Base-by-base conservation (phyloP, 2,888 invertebrate species). In the Tortrix viridana region DNA sequence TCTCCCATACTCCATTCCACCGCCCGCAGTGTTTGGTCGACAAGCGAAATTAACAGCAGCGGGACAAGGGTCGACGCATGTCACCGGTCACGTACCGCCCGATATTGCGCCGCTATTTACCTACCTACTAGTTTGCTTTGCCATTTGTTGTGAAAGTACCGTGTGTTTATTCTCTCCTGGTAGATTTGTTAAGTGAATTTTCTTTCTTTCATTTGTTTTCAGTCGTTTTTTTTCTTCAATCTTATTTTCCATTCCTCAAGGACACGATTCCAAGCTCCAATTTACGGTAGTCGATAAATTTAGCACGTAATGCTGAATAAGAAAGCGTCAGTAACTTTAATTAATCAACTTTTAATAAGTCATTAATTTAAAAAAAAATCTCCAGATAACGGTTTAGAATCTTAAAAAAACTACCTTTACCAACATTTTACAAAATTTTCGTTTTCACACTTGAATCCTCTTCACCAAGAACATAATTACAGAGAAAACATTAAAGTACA, bases 11-110 rank as follows among this genome's bases (percentile, higher is more conserved):
- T 59, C 57, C 26, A 22, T 6, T 20, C 52, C 41, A 38, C 16
- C 32, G n/a, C 20, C 72, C 67, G 66, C 67, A 32, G 69, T 69
- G 70, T 69, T 70, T 65, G 71, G 75, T 74, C 72, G 79, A 79
- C 79, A 76, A 74, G 77, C 71, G 78, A 83, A 81, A 83, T 83
- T 81, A 82, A 82, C 83, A 80, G 75, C 60, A 65, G 59, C 53
- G 67, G 68, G 76, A 76, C 74, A 74, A 71, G 75, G 74, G 73
- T 73, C 79, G 74, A 82, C 83, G 82, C 83, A 66, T 77, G 79
- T 83, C 82, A 82, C 72, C 65, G 73, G 68, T 53, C 69, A 71
- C 72, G 66, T 68, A 56, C 67, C 67, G 71, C 46, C 73, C 72
- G 67, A 74, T 79, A 79, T 79, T 77, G 75, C 73, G 65, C 48